phyloP scores from a whole-genome alignment of 2,888 invertebrate species.

The Hypercompe scribonia region DNA sequence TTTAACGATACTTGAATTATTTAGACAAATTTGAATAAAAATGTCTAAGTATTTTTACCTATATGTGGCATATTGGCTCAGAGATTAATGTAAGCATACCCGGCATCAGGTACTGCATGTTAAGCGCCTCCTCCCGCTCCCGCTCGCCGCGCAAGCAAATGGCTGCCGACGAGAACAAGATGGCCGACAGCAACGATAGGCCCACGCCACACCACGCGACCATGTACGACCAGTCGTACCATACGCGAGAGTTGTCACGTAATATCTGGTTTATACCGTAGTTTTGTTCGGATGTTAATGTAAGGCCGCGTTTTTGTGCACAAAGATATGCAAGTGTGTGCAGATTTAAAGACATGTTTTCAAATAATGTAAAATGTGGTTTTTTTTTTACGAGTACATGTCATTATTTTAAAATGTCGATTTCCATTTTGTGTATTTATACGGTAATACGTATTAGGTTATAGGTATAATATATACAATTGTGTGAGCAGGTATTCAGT shows the following conservation, averaged over 20 bases:
- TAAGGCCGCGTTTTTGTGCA: constrained; percentile 4
- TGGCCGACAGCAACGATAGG: constrained; percentile 95
- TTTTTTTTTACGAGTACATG: constrained; percentile 5
- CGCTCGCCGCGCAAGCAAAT: constrained; percentile 97
- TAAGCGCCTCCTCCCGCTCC: constrained; percentile 97
- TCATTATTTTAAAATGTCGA: neutral
- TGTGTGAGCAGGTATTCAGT: constrained; percentile 28
- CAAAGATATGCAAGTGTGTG: neutral
- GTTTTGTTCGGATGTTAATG: constrained; percentile 29
- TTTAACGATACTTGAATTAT: neutral
- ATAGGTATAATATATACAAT: constrained; percentile 30
- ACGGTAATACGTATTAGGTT: neutral
- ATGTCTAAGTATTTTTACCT: neutral
- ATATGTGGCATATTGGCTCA: constrained; percentile 11
- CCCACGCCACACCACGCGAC: constrained; percentile 98
- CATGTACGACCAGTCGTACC: constrained; percentile 99
- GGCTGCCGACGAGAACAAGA: constrained; percentile 97
- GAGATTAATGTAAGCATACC: constrained; percentile 86
- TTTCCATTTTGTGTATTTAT: neutral
- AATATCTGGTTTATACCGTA: constrained; percentile 90
- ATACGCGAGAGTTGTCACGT: constrained; percentile 93
- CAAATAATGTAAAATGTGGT: neutral
- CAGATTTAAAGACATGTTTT: neutral
- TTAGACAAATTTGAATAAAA: neutral
- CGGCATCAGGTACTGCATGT: constrained; percentile 99